Conservation (phyloP, 2,888 invertebrate species). For the Ophion ventricosus region DNA sequence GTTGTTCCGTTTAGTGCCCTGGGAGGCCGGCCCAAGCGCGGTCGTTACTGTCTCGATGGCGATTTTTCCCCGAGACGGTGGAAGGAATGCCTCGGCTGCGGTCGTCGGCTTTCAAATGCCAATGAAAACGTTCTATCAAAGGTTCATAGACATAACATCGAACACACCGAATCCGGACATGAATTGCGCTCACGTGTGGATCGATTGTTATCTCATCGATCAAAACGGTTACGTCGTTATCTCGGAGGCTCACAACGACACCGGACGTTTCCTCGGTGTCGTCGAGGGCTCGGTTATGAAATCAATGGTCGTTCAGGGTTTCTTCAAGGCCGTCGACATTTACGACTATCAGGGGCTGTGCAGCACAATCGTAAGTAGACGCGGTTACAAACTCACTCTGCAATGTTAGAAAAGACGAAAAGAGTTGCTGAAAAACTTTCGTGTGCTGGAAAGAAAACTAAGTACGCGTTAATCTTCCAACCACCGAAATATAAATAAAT, state of each 20-base stretch:
- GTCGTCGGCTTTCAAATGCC: conserved; percentile 95
- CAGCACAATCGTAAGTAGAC: conserved; percentile 81
- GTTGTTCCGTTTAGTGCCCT: conserved; percentile 71
- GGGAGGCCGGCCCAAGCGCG: conserved; percentile 84
- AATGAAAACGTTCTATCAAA: conserved; percentile 88
- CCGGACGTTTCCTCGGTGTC: conserved; percentile 94
- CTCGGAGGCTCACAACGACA: conserved; percentile 87
- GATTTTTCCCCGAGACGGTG: conserved; percentile 91
- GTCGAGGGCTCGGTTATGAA: conserved; percentile 91
- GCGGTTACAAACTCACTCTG: too few species aligned
- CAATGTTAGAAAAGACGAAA: too few species aligned
- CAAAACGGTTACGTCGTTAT: conserved; percentile 95
- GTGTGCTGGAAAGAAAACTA: too few species aligned
- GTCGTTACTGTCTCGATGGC: conserved; percentile 93
- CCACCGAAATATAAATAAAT: too few species aligned
- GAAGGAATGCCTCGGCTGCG: conserved; percentile 92
- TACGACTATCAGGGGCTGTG: conserved; percentile 95
- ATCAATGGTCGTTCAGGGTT: conserved; percentile 88
- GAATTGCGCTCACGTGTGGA: conserved; percentile 74
- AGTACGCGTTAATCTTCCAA: too few species aligned
- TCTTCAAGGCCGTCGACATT: conserved; percentile 90
- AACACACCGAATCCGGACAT: conserved; percentile 83
- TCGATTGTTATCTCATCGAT: conserved; percentile 94
- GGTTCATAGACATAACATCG: conserved; percentile 89
- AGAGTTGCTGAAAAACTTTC: too few species aligned